phyloP scores from a whole-genome alignment of 2,888 invertebrate species.

The Synergus gifuensis region DNA sequence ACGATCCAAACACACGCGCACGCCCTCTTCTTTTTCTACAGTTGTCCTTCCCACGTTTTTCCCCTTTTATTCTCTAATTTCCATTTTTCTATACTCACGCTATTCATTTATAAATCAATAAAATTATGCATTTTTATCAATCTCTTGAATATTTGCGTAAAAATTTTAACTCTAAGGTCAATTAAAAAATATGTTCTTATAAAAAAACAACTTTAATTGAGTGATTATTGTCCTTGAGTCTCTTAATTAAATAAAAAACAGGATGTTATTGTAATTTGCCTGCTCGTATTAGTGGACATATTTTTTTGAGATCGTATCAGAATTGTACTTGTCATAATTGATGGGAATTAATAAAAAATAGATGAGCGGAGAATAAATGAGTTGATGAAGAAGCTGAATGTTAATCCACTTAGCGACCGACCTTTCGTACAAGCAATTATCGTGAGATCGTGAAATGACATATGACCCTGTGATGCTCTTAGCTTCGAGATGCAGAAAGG shows the following conservation, averaged over 20 bases:
- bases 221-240: background rate
- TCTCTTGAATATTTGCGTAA: background rate
- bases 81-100: background rate
- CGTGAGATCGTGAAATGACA: conserved; percentile 10
- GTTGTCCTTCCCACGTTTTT: conserved; percentile 34
- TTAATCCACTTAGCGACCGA: conserved; percentile 61
- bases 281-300: background rate
- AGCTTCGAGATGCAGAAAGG: background rate
- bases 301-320: conserved; percentile 30
- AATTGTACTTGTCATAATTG: conserved; percentile 6
- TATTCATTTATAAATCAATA: conserved; percentile 7
- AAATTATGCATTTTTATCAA: background rate
- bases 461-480: conserved; percentile 13
- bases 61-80: background rate
- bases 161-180: background rate
- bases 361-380: conserved; percentile 16
- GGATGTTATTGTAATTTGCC: background rate
- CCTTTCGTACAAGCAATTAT: conserved; percentile 45
- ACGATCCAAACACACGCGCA: conserved; percentile 43
- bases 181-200: background rate
- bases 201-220: conserved; percentile 9
- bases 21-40: conserved; percentile 9
- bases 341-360: conserved; percentile 7
- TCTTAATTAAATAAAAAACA: conserved; percentile 12
- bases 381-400: conserved; percentile 53